phyloP scores from a whole-genome alignment of 2,888 invertebrate genomes.

The Dorcus parallelipipedus region DNA sequence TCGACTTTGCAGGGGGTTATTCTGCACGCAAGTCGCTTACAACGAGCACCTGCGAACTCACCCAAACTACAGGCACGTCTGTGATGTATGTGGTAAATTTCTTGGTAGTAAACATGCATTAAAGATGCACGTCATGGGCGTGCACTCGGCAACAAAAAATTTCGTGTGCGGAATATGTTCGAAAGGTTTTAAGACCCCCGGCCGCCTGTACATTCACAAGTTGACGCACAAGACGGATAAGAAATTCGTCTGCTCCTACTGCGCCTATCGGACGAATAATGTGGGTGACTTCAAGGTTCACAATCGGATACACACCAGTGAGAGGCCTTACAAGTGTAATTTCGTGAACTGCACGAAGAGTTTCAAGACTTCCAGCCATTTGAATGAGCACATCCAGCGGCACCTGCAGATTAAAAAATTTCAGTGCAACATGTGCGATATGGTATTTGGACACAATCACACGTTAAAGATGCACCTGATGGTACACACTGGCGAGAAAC shows the following conservation, averaged over 20 bases:
- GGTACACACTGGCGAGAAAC: conserved; percentile 31
- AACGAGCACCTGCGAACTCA: conserved; percentile 26
- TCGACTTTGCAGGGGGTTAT: conserved; percentile 24
- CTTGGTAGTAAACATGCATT: conserved; percentile 29
- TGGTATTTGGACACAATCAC: conserved; percentile 27
- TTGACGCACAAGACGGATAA: conserved; percentile 28
- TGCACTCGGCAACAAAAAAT: conserved; percentile 27
- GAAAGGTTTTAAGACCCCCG: conserved; percentile 29
- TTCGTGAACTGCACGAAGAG: conserved; percentile 28
- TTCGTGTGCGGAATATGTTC: conserved; percentile 30
- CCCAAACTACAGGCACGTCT: conserved; percentile 24
- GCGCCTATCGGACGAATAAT: conserved; percentile 29
- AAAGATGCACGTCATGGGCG: conserved; percentile 28
- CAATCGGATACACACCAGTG: conserved; percentile 31
- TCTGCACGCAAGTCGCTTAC: conserved; percentile 23
- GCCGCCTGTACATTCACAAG: conserved; percentile 27
- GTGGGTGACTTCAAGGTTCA: conserved; percentile 32
- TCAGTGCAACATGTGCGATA: conserved; percentile 25
- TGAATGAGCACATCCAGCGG: conserved; percentile 28
- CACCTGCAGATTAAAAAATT: conserved; percentile 29
- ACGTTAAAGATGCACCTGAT: conserved; percentile 31
- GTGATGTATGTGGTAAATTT: conserved; percentile 32
- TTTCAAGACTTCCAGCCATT: conserved; percentile 30
- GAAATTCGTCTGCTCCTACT: conserved; percentile 28
- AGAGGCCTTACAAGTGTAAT: conserved; percentile 30